Base-by-base conservation (phyloP, 2,888 invertebrate genomes). In the Phalangium opilio region DNA sequence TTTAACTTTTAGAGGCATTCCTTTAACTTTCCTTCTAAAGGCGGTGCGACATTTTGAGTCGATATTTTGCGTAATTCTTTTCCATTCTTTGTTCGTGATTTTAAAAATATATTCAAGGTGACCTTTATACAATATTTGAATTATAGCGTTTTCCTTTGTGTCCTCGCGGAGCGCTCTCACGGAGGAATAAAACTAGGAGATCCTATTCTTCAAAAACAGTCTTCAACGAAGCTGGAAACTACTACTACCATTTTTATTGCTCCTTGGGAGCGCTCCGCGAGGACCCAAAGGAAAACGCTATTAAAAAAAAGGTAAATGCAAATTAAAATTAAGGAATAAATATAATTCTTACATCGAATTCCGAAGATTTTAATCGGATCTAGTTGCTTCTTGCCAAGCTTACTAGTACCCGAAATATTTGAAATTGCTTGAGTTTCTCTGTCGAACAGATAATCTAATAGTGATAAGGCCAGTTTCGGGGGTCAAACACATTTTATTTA, bases 21-120 rank as follows among this genome's bases (percentile, higher is more conserved):
- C 57, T 51, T 53, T 56, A 19, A 45, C 44, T 43, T 56, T 55
- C 17, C 55, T 48, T 19, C 57, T 43, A 44, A 56, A 71, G 3
- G 70, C 71, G 34, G 70, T 69, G 33, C 72, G 61, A 57, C 72
- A 72, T 56, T 72, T 72, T 39, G 71, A 70, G 59, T 72, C 71
- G 53, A 72, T 67, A 57, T 72, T 71, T 55, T 69, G 70, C 57
- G 70, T 70, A 44, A 72, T 71, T 53, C 70, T 61, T 50, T 69
- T 69, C 72, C 72, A 72, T 51, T 71, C 69, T 50, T 64, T 62
- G 52, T 70, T 70, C n/a, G 67, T 64, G 36, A 72, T 68, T 35
- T 62, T 62, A 60, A 71, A 72, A 49, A 66, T 65, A 51, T 68
- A 63, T 33, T 69, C 64, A 14, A 72, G 58, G 56, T 72, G 72